Percentiles rank a stretch among this genome's conserved stretches.
Conservation (phyloP, 2,888 invertebrate species). For the Mimumesa dahlbomi region DNA sequence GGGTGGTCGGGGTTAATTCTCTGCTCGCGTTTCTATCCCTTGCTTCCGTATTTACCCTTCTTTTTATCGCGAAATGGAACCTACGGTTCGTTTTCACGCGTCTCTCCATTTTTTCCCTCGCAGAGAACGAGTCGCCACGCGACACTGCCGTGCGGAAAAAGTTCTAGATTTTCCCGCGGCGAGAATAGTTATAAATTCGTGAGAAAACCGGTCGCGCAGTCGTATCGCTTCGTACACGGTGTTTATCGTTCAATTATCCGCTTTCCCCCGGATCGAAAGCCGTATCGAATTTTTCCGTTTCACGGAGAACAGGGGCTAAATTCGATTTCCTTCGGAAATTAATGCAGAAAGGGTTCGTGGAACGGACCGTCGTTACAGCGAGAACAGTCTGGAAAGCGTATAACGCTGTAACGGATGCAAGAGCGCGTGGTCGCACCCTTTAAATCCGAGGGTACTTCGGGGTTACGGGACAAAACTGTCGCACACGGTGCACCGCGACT, state of each 20-base stretch:
- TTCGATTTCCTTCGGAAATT: no score
- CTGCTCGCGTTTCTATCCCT: background rate
- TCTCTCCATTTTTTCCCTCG: background rate
- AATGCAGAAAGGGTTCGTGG: no score
- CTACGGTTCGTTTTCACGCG: conserved; percentile 38
- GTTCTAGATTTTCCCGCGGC: conserved; percentile 1
- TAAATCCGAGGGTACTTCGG: conserved; percentile 37
- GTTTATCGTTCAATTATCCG: no score
- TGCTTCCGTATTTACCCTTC: background rate
- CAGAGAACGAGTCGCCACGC: conserved; percentile 3
- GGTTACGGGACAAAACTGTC: conserved; percentile 28
- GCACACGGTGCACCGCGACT: background rate
- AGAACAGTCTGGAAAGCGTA: background rate
- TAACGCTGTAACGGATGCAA: conserved; percentile 11
- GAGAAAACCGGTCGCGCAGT: no score
- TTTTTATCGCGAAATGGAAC: conserved; percentile 30
- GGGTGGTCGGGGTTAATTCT: conserved; percentile 23
- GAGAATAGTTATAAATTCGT: no score
- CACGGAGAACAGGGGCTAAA: no score
- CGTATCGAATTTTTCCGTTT: background rate
- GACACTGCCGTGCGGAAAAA: background rate
- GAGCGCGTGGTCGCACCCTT: conserved; percentile 26
- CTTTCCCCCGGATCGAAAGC: no score
- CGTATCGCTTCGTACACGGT: no score
- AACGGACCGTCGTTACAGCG: background rate